Conservation (phyloP, 2,113 vertebrate species). For the Varanus komodoensis region DNA sequence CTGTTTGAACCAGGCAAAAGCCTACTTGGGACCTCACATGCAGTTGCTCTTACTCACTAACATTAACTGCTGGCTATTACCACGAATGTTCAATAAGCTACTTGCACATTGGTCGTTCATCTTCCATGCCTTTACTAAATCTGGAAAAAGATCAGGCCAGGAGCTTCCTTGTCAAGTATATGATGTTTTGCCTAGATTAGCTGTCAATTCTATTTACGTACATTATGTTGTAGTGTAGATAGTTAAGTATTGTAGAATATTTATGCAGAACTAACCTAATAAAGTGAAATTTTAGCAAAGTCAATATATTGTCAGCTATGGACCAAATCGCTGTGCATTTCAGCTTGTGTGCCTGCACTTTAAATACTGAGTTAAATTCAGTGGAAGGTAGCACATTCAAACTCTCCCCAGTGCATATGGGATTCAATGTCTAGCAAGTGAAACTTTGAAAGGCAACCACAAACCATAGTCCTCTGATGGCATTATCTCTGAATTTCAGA, state of each 20-base stretch:
- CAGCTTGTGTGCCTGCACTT: neutral
- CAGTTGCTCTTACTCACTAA: neutral
- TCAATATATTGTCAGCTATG: neutral
- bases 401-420: neutral
- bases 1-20: neutral
- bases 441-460: constrained; percentile 58
- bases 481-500: constrained; percentile 66
- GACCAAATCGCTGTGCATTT: neutral
- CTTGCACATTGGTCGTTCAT: neutral
- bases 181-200: neutral
- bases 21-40: neutral
- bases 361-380: neutral
- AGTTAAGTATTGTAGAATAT: neutral
- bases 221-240: neutral
- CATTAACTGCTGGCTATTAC: too few species aligned
- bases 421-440: neutral
- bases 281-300: constrained; percentile 15
- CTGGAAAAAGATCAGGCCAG: too few species aligned
- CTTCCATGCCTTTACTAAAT: neutral
- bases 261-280: constrained; percentile 32
- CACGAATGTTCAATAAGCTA: neutral
- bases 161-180: neutral
- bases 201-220: neutral
- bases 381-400: constrained; percentile 9
- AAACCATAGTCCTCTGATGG: constrained; percentile 46